These are phyloP conservation scores for Leguminivora glycinivorella DNA, from an alignment of 1,140 invertebrate genomes.

Conservation along the genomic window DNA sequence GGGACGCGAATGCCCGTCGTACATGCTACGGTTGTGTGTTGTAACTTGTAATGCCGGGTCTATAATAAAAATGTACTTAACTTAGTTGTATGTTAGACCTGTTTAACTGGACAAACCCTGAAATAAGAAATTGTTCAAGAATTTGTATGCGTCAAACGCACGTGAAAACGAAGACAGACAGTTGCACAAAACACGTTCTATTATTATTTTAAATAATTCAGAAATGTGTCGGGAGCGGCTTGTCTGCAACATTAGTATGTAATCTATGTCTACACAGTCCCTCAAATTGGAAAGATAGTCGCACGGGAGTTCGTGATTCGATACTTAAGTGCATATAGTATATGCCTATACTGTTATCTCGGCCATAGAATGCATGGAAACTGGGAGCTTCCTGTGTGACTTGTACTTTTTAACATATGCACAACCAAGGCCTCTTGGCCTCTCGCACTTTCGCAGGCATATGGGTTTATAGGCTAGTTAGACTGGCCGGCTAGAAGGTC, in stretches of 20 bases:
- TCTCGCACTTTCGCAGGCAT: not conserved
- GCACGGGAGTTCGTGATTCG: constrained; percentile 11
- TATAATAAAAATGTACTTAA: too few species aligned
- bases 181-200: too few species aligned
- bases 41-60: too few species aligned
- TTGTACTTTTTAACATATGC: constrained; percentile 21
- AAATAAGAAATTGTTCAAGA: too few species aligned
- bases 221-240: not conserved
- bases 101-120: too few species aligned
- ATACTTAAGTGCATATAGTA: not conserved
- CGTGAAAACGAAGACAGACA: too few species aligned
- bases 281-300: constrained; percentile 12
- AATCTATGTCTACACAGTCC: not conserved
- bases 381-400: constrained; percentile 17
- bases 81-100: too few species aligned
- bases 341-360: constrained; percentile 11
- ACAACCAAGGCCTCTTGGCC: not conserved
- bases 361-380: constrained; percentile 16
- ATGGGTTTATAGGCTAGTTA: not conserved
- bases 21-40: too few species aligned
- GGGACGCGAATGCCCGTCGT: too few species aligned
- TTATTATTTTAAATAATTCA: not conserved
- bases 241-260: not conserved
- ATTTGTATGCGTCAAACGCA: too few species aligned
- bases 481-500: constrained; percentile 14